These are phyloP conservation scores for Melanotaenia pygmaea DNA, from an alignment of 2,797 vertebrate species.

Conservation along the genomic window DNA sequence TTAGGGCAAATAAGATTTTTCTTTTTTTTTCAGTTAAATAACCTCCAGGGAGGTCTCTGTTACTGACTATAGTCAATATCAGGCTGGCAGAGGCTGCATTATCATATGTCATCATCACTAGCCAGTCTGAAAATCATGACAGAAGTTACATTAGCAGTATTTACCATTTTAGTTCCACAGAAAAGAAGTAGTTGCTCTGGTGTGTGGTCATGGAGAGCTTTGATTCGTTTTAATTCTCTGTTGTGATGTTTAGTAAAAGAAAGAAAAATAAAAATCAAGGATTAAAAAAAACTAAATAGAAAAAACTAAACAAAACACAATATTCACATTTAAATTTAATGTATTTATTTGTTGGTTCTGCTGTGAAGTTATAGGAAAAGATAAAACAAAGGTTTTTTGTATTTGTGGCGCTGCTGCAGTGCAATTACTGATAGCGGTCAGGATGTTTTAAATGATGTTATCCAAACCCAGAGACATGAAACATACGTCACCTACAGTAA, in stretches of 20 bases:
- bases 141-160: conserved; percentile 26
- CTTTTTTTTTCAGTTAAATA: not conserved
- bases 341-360: not conserved
- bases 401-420: not conserved
- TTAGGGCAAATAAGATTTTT: conserved; percentile 27
- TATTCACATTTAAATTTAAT: not conserved
- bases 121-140: conserved; percentile 20
- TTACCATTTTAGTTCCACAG: conserved; percentile 11
- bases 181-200: not conserved
- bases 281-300: not conserved
- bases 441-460: not conserved
- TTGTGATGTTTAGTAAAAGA: not conserved
- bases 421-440: not conserved
- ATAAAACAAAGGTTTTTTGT: no score
- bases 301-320: no score
- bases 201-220: not conserved
- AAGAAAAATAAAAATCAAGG: not conserved
- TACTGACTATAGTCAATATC: conserved; percentile 47
- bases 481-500: not conserved
- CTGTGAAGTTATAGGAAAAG: not conserved
- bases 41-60: conserved; percentile 45
- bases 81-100: conserved; percentile 33
- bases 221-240: conserved; percentile 14
- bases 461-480: not conserved
- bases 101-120: conserved; percentile 43